Conservation (phyloP, 2,113 vertebrate species). For the Gobio gobio region DNA sequence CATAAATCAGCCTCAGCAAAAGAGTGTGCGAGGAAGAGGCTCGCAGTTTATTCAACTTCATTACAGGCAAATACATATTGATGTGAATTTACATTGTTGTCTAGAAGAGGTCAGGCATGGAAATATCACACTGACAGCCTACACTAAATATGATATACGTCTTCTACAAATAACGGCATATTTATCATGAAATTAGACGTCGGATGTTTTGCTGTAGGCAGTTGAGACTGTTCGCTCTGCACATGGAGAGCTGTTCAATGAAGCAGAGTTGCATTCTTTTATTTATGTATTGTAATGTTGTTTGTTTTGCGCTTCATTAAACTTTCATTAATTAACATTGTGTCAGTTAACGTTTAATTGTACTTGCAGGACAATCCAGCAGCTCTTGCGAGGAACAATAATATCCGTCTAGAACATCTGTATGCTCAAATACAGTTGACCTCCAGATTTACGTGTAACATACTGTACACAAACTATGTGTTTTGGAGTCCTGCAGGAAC, state of each 20-base stretch:
- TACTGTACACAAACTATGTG: not conserved
- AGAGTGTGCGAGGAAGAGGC: slow-evolving; percentile 41
- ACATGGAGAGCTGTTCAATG: not conserved
- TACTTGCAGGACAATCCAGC: slow-evolving; percentile 10
- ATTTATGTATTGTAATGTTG: slow-evolving; percentile 9
- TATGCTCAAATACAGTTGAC: slow-evolving; percentile 48
- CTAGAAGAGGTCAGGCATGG: slow-evolving; percentile 52
- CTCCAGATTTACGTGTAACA: slow-evolving; percentile 47
- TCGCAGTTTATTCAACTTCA: slow-evolving; percentile 61
- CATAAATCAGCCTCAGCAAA: slow-evolving; percentile 66
- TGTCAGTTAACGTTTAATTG: not conserved
- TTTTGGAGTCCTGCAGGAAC: not conserved
- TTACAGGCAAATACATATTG: slow-evolving; percentile 68
- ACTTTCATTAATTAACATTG: slow-evolving; percentile 21
- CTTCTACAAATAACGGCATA: not conserved
- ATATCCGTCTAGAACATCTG: not conserved
- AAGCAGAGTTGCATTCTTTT: not conserved
- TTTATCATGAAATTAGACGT: not conserved
- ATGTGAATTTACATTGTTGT: slow-evolving; percentile 59
- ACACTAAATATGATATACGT: slow-evolving; percentile 42
- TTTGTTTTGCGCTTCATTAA: slow-evolving; percentile 22
- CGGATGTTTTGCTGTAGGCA: not conserved
- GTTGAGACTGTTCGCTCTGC: not conserved
- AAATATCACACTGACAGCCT: slow-evolving; percentile 44
- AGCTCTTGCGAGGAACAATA: not conserved